phyloP scores from a whole-genome alignment of 2,113 vertebrate species.

The Cynocephalus volans region DNA sequence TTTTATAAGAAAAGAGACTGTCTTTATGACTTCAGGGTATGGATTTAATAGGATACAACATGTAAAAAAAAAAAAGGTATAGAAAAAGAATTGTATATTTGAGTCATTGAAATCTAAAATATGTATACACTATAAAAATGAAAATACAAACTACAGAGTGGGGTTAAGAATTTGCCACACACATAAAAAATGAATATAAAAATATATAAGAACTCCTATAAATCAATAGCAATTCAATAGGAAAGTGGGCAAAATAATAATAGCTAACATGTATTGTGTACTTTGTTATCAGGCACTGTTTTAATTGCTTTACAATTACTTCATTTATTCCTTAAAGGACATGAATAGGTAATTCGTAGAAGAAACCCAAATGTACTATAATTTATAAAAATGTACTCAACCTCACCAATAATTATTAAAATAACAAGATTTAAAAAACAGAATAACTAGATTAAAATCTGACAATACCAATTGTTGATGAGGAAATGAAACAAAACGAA shows the following conservation, averaged over 20 bases:
- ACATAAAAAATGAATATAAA: slow-evolving; percentile 47
- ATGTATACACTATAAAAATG: slow-evolving; percentile 25
- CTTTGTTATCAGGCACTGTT: slow-evolving; percentile 17
- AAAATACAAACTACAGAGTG: not conserved
- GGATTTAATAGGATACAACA: slow-evolving; percentile 11
- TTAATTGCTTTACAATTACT: slow-evolving; percentile 14
- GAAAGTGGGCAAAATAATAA: slow-evolving; percentile 38
- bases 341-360: not conserved
- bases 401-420: slow-evolving; percentile 31
- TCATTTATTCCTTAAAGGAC: not conserved
- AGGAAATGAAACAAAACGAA: not conserved
- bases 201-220: not conserved
- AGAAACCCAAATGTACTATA: slow-evolving; percentile 28
- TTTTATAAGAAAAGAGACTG: not conserved
- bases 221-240: slow-evolving; percentile 23
- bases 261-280: not conserved
- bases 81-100: not conserved
- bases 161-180: slow-evolving; percentile 25
- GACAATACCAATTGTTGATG: not conserved
- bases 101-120: slow-evolving; percentile 40
- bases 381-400: slow-evolving; percentile 27
- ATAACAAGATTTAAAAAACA: not conserved
- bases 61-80: slow-evolving; percentile 1
- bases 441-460: slow-evolving; percentile 16
- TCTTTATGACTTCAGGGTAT: not conserved